A percentile compares a stretch with the other conserved stretches of the same genome.
Evolutionary conservation across 2,797 vertebrate genomes (phyloP).

Genomic region (Orestias chungarensis): DNA sequence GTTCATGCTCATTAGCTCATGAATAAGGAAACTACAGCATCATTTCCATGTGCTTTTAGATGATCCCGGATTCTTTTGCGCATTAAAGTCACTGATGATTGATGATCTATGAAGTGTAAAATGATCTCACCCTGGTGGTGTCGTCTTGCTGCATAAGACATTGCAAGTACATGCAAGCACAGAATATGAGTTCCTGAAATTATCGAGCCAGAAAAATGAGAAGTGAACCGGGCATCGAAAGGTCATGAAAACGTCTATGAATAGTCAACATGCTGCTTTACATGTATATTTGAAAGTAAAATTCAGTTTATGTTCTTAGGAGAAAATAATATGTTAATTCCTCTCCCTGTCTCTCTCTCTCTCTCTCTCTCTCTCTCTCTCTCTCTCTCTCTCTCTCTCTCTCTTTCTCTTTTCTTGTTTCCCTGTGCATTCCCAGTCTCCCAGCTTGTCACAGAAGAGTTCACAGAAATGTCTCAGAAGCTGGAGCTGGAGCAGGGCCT

Average conservation of each 20-base stretch:
- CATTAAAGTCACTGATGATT: neutral
- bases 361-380: conserved; percentile 15
- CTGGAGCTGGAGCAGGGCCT: conserved; percentile 84
- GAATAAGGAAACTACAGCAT: neutral
- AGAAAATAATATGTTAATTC: neutral
- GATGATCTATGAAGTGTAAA: neutral
- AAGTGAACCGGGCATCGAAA: neutral
- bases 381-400: neutral
- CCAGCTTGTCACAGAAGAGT: conserved; percentile 81
- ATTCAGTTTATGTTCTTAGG: neutral
- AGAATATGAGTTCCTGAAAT: neutral
- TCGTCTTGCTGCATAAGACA: neutral
- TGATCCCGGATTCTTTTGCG: neutral
- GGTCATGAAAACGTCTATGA: neutral
- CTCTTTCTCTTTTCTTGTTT: conserved; percentile 13
- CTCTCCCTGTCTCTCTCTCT: neutral
- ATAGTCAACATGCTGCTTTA: neutral
- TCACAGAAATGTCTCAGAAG: conserved; percentile 77
- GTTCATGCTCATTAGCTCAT: neutral
- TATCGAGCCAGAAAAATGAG: neutral
- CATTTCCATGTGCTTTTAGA: neutral
- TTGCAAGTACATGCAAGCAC: neutral
- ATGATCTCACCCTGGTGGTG: neutral
- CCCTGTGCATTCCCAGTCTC: conserved; percentile 70
- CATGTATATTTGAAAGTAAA: neutral